phyloP scores from a whole-genome alignment of 2,113 vertebrate genomes.

The Carollia perspicillata region DNA sequence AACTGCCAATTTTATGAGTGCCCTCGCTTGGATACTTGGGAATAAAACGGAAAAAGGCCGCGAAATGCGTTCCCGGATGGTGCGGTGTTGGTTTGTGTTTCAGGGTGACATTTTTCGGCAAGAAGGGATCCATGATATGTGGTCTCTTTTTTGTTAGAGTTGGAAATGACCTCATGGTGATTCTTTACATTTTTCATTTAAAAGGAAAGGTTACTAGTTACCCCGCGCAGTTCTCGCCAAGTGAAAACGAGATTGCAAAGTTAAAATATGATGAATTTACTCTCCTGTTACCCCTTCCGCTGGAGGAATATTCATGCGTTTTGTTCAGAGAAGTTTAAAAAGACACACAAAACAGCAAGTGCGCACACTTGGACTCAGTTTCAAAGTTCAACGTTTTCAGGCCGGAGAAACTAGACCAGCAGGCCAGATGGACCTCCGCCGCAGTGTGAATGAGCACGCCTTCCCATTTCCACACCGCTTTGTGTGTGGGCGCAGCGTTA shows the following conservation, averaged over 20 bases:
- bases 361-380: constrained; percentile 75
- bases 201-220: constrained; percentile 78
- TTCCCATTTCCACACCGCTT: not conserved
- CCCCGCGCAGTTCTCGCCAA: constrained; percentile 67
- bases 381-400: constrained; percentile 72
- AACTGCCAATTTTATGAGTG: not conserved
- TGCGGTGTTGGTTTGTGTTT: not conserved
- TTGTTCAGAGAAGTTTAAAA: constrained; percentile 76
- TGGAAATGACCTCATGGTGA: constrained; percentile 70
- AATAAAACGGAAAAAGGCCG: not conserved
- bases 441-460: constrained; percentile 28
- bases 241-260: constrained; percentile 76
- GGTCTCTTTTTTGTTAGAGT: constrained; percentile 68
- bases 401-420: constrained; percentile 65
- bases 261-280: constrained; percentile 79
- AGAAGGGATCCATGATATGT: constrained; percentile 39
- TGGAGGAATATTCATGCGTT: constrained; percentile 75
- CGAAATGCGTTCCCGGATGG: not conserved
- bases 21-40: constrained; percentile 1
- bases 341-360: constrained; percentile 69
- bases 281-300: constrained; percentile 67
- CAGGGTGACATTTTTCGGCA: constrained; percentile 62
- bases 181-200: constrained; percentile 78
- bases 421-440: not conserved
- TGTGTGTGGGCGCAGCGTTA: not conserved